phyloP scores from a whole-genome alignment of 1,140 invertebrate species.

The Maconellicoccus hirsutus region DNA sequence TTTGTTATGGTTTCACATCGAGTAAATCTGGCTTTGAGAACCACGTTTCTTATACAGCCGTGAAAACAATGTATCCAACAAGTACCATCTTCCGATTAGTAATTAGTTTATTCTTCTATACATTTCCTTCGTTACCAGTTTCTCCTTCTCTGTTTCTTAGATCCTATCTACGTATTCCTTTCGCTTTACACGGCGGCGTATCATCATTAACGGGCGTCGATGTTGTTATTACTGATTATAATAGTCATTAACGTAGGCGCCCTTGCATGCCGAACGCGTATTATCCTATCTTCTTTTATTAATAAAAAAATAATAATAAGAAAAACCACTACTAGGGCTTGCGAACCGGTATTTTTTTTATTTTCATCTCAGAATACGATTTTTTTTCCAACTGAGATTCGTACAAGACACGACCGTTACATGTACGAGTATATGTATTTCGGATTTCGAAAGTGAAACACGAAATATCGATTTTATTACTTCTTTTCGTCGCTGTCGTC shows the following conservation, averaged over 20 bases:
- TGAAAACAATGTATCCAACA: background rate
- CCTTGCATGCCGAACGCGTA: slow-evolving; percentile 20
- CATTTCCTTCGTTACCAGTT: background rate
- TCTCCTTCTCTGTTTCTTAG: too few species aligned
- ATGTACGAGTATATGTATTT: too few species aligned
- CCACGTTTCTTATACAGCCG: background rate
- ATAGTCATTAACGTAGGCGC: slow-evolving; percentile 19
- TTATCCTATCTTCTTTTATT: slow-evolving; percentile 13
- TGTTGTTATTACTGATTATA: slow-evolving; percentile 21
- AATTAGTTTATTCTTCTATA: background rate
- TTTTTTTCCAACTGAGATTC: too few species aligned
- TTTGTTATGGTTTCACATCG: too few species aligned
- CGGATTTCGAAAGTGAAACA: too few species aligned
- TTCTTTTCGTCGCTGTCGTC: too few species aligned
- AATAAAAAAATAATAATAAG: background rate
- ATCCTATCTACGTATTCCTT: background rate
- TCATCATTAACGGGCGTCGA: slow-evolving; percentile 17
- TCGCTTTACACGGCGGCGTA: background rate
- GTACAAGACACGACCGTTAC: too few species aligned
- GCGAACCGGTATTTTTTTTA: background rate
- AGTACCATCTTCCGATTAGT: background rate
- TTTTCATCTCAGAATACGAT: too few species aligned
- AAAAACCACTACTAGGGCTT: background rate
- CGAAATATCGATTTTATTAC: too few species aligned
- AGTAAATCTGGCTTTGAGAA: too few species aligned